Evolutionary conservation across 1,140 invertebrate species (phyloP).

Genomic region (Periplaneta americana): DNA sequence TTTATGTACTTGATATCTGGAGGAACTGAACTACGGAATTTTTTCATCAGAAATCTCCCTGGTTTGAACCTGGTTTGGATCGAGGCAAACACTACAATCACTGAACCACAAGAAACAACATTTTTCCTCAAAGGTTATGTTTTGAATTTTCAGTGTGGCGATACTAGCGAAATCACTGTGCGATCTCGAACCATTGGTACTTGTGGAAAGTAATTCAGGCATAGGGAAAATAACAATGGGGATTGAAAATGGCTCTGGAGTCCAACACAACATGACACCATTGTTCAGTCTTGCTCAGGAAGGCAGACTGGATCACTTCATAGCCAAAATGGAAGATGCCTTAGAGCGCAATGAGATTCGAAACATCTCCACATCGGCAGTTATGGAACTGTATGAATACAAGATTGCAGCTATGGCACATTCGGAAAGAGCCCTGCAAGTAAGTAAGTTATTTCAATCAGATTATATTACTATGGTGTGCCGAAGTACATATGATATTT

Average conservation of each 20-base stretch:
- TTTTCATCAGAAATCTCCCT: too few species aligned
- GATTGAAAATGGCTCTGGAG: not conserved
- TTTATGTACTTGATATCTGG: too few species aligned
- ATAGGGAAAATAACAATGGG: not conserved
- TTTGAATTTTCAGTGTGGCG: conserved; percentile 28
- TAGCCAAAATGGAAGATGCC: conserved; percentile 39
- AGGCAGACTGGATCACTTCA: conserved; percentile 41
- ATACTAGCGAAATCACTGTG: conserved; percentile 39
- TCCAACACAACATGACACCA: conserved; percentile 24
- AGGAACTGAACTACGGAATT: too few species aligned
- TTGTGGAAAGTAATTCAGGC: conserved; percentile 29
- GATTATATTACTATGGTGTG: too few species aligned
- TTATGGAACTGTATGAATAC: conserved; percentile 67
- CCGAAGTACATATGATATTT: too few species aligned
- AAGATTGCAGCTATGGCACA: conserved; percentile 48
- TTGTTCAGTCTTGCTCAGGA: conserved; percentile 42
- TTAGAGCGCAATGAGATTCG: conserved; percentile 28
- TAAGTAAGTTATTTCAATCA: too few species aligned
- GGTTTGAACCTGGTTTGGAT: too few species aligned
- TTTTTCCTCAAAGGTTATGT: too few species aligned
- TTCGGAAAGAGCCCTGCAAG: conserved; percentile 41
- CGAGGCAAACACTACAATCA: too few species aligned
- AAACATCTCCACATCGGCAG: conserved; percentile 52
- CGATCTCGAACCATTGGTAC: conserved; percentile 40
- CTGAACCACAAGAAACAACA: too few species aligned